A percentile compares a stretch with the other conserved stretches of the same genome.
These are phyloP conservation scores for Thelaira solivaga DNA, from an alignment of 2,888 invertebrate species.

Conservation along the genomic window DNA sequence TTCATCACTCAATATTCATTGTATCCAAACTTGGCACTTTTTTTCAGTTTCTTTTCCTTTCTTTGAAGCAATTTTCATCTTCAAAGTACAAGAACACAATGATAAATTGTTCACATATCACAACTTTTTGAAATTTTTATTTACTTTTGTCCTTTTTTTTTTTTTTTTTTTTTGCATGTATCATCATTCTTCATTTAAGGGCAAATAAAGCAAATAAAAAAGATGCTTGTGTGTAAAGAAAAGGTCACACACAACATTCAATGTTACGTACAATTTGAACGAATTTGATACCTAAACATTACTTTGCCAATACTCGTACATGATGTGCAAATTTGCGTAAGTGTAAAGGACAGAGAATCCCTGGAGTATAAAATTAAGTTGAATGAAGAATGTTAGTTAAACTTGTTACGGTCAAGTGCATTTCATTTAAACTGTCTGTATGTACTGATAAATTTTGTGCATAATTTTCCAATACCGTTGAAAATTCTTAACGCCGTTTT, in stretches of 20 bases:
- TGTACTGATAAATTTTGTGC: slow-evolving; percentile 8
- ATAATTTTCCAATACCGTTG: neutral
- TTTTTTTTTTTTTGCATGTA: neutral
- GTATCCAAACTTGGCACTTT: slow-evolving; percentile 11
- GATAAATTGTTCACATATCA: slow-evolving; percentile 63
- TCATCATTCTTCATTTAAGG: slow-evolving; percentile 15
- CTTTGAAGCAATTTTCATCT: slow-evolving; percentile 32
- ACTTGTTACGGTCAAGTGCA: slow-evolving; percentile 62
- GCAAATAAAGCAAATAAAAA: neutral
- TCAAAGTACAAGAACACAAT: slow-evolving; percentile 45
- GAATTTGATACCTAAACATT: slow-evolving; percentile 37
- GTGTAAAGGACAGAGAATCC: slow-evolving; percentile 11
- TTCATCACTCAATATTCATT: neutral
- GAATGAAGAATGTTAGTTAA: slow-evolving; percentile 45
- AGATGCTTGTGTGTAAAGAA: slow-evolving; percentile 10
- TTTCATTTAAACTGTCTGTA: slow-evolving; percentile 32
- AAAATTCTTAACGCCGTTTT: neutral
- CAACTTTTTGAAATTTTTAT: slow-evolving; percentile 21
- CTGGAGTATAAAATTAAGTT: slow-evolving; percentile 54
- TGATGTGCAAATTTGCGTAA: slow-evolving; percentile 59
- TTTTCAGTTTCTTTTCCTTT: neutral
- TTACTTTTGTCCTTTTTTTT: neutral
- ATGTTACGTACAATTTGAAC: slow-evolving; percentile 30
- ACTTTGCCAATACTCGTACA: slow-evolving; percentile 59
- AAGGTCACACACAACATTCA: too few relatives aligned